These are phyloP conservation scores for Drosophila lowei DNA, from an alignment of 1,140 invertebrate species.

Conservation along the genomic window DNA sequence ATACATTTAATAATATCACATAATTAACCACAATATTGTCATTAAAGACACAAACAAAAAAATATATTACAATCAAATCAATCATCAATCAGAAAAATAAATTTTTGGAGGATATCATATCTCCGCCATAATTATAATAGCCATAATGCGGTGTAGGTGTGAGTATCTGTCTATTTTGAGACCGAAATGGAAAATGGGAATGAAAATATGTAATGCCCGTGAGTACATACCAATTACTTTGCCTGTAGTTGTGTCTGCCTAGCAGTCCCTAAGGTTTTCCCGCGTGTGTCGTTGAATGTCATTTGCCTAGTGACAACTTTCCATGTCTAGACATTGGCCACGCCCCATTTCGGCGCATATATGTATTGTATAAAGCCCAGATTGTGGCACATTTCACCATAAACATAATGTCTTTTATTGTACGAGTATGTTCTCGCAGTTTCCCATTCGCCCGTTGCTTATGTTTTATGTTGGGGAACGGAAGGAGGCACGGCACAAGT, in stretches of 20 bases:
- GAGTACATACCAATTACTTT: not conserved
- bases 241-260: no score
- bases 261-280: not conserved
- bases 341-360: conserved; percentile 10
- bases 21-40: no score
- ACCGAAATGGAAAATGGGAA: no score
- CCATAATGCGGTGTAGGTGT: no score
- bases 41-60: no score
- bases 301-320: conserved; percentile 26
- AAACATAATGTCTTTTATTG: conserved; percentile 44
- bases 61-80: no score
- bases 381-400: conserved; percentile 31
- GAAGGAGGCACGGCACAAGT: conserved; percentile 60
- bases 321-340: conserved; percentile 27
- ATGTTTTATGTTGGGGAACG: conserved; percentile 23
- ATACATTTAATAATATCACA: no score
- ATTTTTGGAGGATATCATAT: no score
- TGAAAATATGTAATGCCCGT: no score
- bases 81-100: no score
- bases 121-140: no score
- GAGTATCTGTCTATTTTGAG: no score
- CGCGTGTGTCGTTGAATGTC: not conserved
- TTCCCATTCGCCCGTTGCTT: not conserved
- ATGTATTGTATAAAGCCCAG: conserved; percentile 11
- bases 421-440: conserved; percentile 36